Conservation (phyloP, 2,113 vertebrate species). For the Cygnus atratus region DNA sequence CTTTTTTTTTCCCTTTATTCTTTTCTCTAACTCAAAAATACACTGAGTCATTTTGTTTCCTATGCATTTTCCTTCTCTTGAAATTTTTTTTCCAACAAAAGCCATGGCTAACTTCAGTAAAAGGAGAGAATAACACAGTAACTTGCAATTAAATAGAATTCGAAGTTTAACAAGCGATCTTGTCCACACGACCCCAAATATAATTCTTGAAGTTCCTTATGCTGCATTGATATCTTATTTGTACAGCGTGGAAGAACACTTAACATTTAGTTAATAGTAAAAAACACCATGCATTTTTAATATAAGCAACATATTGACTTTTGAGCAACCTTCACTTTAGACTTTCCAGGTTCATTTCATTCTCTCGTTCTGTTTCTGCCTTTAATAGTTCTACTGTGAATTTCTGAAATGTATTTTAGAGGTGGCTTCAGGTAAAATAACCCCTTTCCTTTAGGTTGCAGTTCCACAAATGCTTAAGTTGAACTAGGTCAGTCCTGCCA, state of each 20-base stretch:
- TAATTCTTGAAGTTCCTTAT: background rate
- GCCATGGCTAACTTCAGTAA: background rate
- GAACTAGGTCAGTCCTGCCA: background rate
- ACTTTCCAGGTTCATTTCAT: background rate
- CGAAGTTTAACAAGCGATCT: background rate
- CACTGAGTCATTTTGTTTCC: background rate
- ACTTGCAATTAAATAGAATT: background rate
- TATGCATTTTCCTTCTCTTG: background rate
- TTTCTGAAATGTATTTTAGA: background rate
- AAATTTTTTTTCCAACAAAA: constrained; percentile 7
- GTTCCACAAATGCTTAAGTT: background rate
- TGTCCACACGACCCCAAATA: background rate
- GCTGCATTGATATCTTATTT: background rate
- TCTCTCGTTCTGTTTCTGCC: background rate
- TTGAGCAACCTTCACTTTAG: background rate
- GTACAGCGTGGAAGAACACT: background rate
- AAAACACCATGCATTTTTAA: background rate
- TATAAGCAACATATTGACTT: background rate
- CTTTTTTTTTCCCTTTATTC: background rate
- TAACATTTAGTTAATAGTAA: background rate
- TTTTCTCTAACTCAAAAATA: background rate
- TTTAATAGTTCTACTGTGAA: background rate
- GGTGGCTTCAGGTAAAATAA: background rate
- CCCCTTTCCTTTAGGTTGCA: background rate
- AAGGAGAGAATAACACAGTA: background rate